Evolutionary conservation across 2,888 invertebrate species (phyloP).

Genomic region (Drosophila meridiana): DNA sequence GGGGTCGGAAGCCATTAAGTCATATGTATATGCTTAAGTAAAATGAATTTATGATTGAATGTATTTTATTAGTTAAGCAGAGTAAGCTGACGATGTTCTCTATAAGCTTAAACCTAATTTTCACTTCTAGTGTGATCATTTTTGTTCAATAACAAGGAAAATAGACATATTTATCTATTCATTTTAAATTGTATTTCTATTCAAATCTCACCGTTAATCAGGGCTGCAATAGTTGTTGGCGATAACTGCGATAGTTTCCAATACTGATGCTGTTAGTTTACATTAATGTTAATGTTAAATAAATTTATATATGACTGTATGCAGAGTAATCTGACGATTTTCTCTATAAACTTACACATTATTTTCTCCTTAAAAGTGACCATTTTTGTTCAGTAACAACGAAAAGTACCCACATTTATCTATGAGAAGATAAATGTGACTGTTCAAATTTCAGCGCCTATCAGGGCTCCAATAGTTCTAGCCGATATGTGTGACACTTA

Average conservation of each 20-base stretch:
- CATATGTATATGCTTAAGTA: constrained; percentile 25
- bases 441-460: background rate
- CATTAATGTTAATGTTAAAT: background rate
- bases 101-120: constrained; percentile 6
- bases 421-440: no score
- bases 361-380: no score
- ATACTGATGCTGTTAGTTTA: background rate
- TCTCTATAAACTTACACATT: no score
- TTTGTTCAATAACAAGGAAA: background rate
- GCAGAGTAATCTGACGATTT: no score
- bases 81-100: constrained; percentile 3
- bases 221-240: background rate
- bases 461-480: background rate
- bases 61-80: constrained; percentile 17
- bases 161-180: background rate
- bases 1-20: constrained; percentile 12
- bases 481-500: background rate
- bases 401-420: no score
- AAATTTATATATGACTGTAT: no score
- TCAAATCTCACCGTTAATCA: background rate
- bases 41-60: constrained; percentile 32
- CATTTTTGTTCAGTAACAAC: no score
- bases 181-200: background rate
- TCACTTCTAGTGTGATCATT: background rate
- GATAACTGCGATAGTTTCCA: background rate